phyloP scores from a whole-genome alignment of 2,888 invertebrate species.

The Hydriomena furcata region DNA sequence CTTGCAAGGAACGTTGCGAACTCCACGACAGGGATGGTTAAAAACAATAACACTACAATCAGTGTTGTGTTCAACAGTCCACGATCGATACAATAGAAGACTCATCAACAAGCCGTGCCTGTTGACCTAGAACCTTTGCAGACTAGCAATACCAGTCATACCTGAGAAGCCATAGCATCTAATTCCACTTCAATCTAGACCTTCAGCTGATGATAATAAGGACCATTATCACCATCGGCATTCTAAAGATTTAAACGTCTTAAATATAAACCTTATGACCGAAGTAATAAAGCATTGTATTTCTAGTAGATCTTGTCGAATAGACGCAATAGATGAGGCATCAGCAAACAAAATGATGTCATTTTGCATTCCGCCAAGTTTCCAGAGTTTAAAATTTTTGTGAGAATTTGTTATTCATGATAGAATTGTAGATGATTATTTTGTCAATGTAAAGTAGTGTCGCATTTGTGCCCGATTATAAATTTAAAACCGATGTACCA shows the following conservation, averaged over 20 bases:
- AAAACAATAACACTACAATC: constrained; percentile 4
- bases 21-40: no score
- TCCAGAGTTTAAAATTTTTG: constrained; percentile 30
- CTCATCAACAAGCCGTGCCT: constrained; percentile 49
- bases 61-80: constrained; percentile 34
- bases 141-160: constrained; percentile 30
- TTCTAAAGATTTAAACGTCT: constrained; percentile 1
- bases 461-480: not conserved
- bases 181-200: constrained; percentile 13
- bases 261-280: constrained; percentile 9
- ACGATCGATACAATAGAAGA: constrained; percentile 43
- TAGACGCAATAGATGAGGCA: constrained; percentile 40
- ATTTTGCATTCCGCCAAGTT: constrained; percentile 54
- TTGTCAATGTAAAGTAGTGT: not conserved
- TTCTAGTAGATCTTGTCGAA: constrained; percentile 22
- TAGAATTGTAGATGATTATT: constrained; percentile 1
- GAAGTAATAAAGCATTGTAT: constrained; percentile 9
- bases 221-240: constrained; percentile 9
- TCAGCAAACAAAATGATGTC: constrained; percentile 67
- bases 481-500: not conserved
- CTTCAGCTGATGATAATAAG: constrained; percentile 1
- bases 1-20: no score
- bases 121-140: constrained; percentile 65
- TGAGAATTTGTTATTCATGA: constrained; percentile 20
- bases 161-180: constrained; percentile 20